These are phyloP conservation scores for Coenobita brevimanus DNA, from an alignment of 1,140 invertebrate genomes.

Conservation along the genomic window DNA sequence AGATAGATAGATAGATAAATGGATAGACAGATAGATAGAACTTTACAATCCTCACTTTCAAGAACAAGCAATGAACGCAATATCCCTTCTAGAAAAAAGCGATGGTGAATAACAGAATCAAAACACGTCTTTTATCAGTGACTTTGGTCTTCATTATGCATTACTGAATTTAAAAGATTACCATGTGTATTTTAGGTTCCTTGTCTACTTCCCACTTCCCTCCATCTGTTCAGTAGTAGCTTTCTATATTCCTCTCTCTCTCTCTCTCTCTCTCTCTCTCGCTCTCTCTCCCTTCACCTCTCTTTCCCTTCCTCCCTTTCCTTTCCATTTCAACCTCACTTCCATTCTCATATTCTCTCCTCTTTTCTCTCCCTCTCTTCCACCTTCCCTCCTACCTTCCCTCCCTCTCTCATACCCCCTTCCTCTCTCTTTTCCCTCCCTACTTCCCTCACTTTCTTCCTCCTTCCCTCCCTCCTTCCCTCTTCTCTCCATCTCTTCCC, in stretches of 20 bases:
- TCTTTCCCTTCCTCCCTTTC: background rate
- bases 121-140: background rate
- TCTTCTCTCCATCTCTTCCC: too few relatives aligned
- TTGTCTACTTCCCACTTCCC: background rate
- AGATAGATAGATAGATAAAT: too few relatives aligned
- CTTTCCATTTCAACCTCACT: background rate
- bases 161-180: too few relatives aligned
- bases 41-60: too few relatives aligned
- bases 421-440: slow-evolving; percentile 1
- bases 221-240: background rate
- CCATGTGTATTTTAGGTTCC: background rate
- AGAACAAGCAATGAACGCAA: background rate
- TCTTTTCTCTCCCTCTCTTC: background rate
- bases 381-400: background rate
- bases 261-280: background rate
- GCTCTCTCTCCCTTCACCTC: background rate
- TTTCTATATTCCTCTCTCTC: background rate
- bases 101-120: background rate
- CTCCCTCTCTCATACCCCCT: background rate
- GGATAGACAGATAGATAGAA: too few relatives aligned
- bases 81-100: background rate
- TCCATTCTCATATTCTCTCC: background rate
- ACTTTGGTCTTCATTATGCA: too few relatives aligned
- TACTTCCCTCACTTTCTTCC: background rate
- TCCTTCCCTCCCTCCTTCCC: too few relatives aligned